A percentile compares a stretch with the other conserved stretches of the same genome.
These are phyloP conservation scores for Gallinago stenura DNA, from an alignment of 2,797 vertebrate species.

Conservation along the genomic window DNA sequence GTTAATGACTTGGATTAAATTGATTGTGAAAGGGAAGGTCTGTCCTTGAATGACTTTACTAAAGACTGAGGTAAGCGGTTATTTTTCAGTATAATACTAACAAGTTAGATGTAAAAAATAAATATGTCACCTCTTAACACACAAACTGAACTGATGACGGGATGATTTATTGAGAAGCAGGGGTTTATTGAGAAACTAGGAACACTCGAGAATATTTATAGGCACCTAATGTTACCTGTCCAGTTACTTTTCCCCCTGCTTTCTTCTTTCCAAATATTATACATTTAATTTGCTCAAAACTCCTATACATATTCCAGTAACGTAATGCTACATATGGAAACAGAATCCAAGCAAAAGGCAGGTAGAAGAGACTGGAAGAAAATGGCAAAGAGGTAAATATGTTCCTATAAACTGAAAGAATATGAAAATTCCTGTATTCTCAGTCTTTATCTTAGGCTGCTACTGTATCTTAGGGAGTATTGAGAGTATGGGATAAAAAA, in stretches of 20 bases:
- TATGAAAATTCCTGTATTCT: not conserved
- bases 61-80: conserved; percentile 16
- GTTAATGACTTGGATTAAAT: conserved; percentile 75
- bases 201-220: not conserved
- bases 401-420: not conserved
- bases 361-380: not conserved
- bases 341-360: not conserved
- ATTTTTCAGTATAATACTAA: not conserved
- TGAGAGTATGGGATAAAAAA: not conserved
- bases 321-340: not conserved
- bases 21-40: conserved; percentile 63
- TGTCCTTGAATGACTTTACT: conserved; percentile 65
- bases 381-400: not conserved
- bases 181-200: not conserved
- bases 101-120: not conserved
- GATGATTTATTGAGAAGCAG: not conserved
- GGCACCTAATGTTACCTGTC: not conserved
- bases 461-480: not conserved
- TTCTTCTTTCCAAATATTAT: not conserved
- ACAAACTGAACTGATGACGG: not conserved
- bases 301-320: not conserved
- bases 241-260: not conserved
- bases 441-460: not conserved
- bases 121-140: not conserved
- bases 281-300: not conserved